Percentiles rank a stretch among this genome's conserved stretches.
Conservation (phyloP, 2,888 invertebrate species). For the Tachina fera region DNA sequence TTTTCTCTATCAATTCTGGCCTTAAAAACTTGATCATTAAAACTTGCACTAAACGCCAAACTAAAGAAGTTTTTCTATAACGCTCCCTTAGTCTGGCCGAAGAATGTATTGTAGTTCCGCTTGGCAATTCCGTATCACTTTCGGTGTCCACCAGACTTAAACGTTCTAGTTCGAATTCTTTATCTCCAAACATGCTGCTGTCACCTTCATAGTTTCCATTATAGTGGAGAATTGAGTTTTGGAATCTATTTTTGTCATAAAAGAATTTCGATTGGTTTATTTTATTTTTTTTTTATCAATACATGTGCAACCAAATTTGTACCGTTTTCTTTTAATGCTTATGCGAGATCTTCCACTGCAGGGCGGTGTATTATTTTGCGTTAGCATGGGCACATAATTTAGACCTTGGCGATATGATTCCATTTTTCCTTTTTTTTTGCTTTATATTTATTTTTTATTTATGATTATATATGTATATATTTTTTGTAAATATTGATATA, state of each 20-base stretch:
- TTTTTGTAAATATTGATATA: not conserved
- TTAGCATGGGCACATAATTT: conserved; percentile 69
- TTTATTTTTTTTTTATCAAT: not conserved
- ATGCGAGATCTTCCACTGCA: conserved; percentile 49
- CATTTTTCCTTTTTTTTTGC: conserved; percentile 47
- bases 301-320: not conserved
- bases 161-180: conserved; percentile 19
- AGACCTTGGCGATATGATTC: conserved; percentile 63
- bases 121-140: conserved; percentile 75
- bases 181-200: conserved; percentile 64
- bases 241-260: conserved; percentile 11
- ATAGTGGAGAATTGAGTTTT: conserved; percentile 45
- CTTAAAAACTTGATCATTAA: not conserved
- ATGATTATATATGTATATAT: not conserved
- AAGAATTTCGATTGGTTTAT: not conserved
- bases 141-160: conserved; percentile 75
- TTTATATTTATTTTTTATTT: not conserved
- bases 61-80: not conserved
- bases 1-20: conserved; percentile 22
- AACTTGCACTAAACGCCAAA: conserved; percentile 29
- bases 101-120: conserved; percentile 17
- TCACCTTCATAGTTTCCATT: conserved; percentile 78
- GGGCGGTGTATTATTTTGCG: conserved; percentile 42
- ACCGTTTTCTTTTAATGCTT: conserved; percentile 34
- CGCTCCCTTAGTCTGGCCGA: not conserved